These are phyloP conservation scores for Plebejus anna DNA, from an alignment of 2,888 invertebrate genomes.

Conservation along the genomic window DNA sequence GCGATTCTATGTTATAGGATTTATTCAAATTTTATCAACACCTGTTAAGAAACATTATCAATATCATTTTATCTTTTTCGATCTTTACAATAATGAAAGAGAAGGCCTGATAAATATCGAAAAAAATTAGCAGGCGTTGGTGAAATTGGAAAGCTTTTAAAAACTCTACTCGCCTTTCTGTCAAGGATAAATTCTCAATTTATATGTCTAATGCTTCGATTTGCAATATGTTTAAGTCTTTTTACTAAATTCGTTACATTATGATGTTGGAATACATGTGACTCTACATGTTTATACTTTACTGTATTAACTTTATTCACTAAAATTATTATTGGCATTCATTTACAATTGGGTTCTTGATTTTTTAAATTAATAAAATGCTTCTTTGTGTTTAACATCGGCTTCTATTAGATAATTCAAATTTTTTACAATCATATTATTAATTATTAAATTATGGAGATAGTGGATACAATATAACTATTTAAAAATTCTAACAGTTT, in stretches of 20 bases:
- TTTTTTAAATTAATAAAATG: conserved; percentile 8
- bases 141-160: conserved; percentile 20
- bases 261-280: background rate
- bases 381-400: conserved; percentile 4
- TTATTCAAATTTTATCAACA: background rate
- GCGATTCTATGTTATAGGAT: conserved; percentile 25
- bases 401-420: background rate
- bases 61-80: background rate
- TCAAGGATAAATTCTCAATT: background rate
- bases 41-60: background rate
- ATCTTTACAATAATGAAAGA: background rate
- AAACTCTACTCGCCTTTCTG: conserved; percentile 24
- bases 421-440: background rate
- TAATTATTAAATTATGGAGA: background rate
- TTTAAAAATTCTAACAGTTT: background rate
- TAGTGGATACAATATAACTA: background rate
- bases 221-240: conserved; percentile 22
- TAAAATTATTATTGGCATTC: background rate
- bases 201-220: conserved; percentile 29
- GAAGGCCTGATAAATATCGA: background rate
- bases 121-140: background rate
- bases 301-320: background rate
- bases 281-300: conserved; percentile 13
- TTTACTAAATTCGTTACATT: conserved; percentile 21
- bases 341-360: conserved; percentile 15